Evolutionary conservation across 2,888 invertebrate species (phyloP), one percentile per base, ranked within the genome.

Genomic region (Brachyopa scutellaris): DNA sequence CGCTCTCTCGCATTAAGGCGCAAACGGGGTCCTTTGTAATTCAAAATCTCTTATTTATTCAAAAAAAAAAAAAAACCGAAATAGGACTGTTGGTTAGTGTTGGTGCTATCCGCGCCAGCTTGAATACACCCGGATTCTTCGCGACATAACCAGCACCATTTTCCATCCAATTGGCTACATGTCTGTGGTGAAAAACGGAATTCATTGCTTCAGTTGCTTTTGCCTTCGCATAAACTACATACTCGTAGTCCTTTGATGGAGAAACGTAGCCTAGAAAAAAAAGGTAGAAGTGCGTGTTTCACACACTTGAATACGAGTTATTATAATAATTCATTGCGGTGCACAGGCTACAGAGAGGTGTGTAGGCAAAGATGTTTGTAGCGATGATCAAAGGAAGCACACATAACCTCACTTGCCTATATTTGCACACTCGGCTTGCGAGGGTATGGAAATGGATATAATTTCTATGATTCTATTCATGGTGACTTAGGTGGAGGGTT

Each of bases 31-130:
- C 61, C 79, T 79, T 79, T 73, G 79, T 67, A 79, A 73, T 73
- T 79, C 49, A 62, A 79, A 73, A 73, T 79, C 73, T 79, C 61
- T 67, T 79, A 79, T 79, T 79, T 79, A 79, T 79, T 79, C 73
- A 73, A 79, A 79, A 73, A n/a, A n/a, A n/a, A n/a, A n/a, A n/a
- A n/a, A n/a, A n/a, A n/a, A n/a, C 73, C 61, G 61, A 77, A 77
- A 73, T 55, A 31, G 59, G 38, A 49, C 70, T 31, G 66, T 59
- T 72, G 72, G 64, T 45, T 33, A 6, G 19, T 8, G 7, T 55
- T 55, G 13, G 17, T n/a, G 23, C 23, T 3, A 11, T 26, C 26
- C 1, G 1, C 17, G 19, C 13, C 23, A 2, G 26, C 8, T 23
- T 13, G 47, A 17, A 29, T 13, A 74, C 49, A 49, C 53, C 45